Base-by-base conservation (phyloP, 2,113 vertebrate genomes). In the Motacilla tschutschensis region DNA sequence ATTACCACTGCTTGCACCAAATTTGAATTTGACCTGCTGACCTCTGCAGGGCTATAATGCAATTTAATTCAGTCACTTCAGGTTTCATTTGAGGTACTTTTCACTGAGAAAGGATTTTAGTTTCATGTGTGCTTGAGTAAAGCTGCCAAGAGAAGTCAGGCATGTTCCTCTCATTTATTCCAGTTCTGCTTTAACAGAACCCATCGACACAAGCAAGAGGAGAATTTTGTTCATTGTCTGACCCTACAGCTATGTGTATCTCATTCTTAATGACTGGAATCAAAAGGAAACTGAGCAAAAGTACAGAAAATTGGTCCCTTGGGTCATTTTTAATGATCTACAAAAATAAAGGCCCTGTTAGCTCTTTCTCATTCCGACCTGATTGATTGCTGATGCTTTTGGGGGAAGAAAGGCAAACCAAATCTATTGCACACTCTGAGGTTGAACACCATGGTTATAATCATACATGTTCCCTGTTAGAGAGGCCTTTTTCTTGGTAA, bases 241-340 rank as follows among this genome's bases (percentile, higher is more conserved):
- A 80, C 53, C 41, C 41, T 77, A 44, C 12, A 2, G 53, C 67
- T 48, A 55, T 46, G n/a, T 54, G 83, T 66, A 57, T 89, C 84
- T 83, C 26, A 47, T 79, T 84, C 69, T 80, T 91, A 91, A 89
- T 71, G 90, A 85, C 38, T 85, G 54, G 57, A 90, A 93, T 90
- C 69, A 91, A 80, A 92, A 83, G 71, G 12, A 87, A 88, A 87
- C 69, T 28, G 60, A 87, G 65, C 10, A 87, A 67, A 90, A 85
- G 26, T 60, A 64, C 4, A 64, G 82, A 74, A 87, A 85, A 93
- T 84, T 90, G 53, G 53, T 82, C 94, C 54, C 92, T 29, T 2
- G 17, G 87, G 90, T 85, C 50, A 89, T 93, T 90, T 95, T 93
- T 94, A 95, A 94, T 7, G 73, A 82, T 62, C 79, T 82, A 78